phyloP scores from a whole-genome alignment of 2,888 invertebrate genomes.

The Strigamia crassipes region DNA sequence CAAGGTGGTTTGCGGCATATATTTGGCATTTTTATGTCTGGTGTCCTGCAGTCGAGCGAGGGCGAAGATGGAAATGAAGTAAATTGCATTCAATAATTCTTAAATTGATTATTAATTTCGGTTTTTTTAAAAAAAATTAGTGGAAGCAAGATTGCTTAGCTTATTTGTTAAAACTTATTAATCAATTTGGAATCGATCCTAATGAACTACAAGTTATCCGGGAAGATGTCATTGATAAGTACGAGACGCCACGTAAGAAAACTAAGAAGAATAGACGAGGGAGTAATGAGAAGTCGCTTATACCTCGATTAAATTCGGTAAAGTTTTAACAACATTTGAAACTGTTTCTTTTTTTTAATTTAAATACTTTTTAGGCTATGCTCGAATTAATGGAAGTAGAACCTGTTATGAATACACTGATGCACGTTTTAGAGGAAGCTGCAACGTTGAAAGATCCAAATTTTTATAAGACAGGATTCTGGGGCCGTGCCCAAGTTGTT shows the following conservation, averaged over 20 bases:
- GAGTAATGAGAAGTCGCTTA: conserved; percentile 68
- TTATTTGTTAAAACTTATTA: conserved; percentile 79
- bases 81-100: conserved; percentile 36
- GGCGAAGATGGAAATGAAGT: conserved; percentile 70
- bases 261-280: conserved; percentile 58
- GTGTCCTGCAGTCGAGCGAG: conserved; percentile 71
- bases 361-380: conserved; percentile 61
- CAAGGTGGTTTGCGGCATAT: conserved; percentile 85
- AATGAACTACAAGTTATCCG: conserved; percentile 43
- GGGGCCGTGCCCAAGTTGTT: conserved; percentile 89
- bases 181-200: conserved; percentile 77
- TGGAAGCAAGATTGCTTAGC: conserved; percentile 96
- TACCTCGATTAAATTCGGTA: conserved; percentile 65
- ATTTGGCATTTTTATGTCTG: conserved; percentile 90
- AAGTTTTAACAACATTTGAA: neutral
- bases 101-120: neutral
- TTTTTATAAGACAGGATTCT: conserved; percentile 88
- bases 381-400: conserved; percentile 84
- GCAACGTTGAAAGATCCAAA: conserved; percentile 77
- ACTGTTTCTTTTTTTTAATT: neutral
- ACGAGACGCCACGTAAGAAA: conserved; percentile 52
- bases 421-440: conserved; percentile 85
- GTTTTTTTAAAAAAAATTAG: conserved; percentile 60
- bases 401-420: conserved; percentile 78
- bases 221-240: conserved; percentile 26